Base-by-base conservation (phyloP, 35 echinoderm and acorn worm genomes). In the Amphiura filiformis region DNA sequence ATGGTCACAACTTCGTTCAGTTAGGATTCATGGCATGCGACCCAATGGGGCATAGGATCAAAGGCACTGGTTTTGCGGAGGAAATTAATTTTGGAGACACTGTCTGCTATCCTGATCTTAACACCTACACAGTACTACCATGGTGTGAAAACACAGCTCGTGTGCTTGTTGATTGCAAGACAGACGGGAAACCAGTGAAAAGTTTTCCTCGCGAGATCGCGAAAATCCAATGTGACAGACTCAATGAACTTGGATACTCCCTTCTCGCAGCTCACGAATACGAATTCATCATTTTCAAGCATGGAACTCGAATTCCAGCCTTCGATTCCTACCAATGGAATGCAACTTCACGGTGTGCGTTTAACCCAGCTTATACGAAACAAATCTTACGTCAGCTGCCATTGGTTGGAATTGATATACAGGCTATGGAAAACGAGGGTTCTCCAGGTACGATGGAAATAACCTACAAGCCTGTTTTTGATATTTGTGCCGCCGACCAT, bases 231-330 rank as follows among this genome's bases (percentile, higher is more conserved):
- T 26, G 93, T 23, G 39, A 87, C 1, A 31, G 47, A 18, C 81
- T 97, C 18, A 32, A 82, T n/a, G 38, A 93, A 7, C 83, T 87
- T 82, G 84, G 88, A 1, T 52, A 79, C 18, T 78, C 56, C 36
- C 38, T 97, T 1, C 42, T 91, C 9, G 86, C 93, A 17, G 83
- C 83, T 18, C 84, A 82, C 57, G 94, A 93, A 42, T 80, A 97
- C 70, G 94, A 97, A 76, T 97, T 93, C 70, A 90, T 88, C 76
- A 33, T 97, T n/a, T 80, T 97, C 0, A 56, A 93, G 44, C 44
- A 84, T 23, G 56, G 87, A n/a, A 80, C 84, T 9, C 86, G 81
- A 70, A 82, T 90, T 77, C 91, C 91, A 12, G 35, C 93, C 5
- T 9, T 9, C 41, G 42, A 78, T 37, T 78, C 76, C 32, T 83